Evolutionary conservation across 2,113 vertebrate genomes (phyloP).

Genomic region (Anarrhichthys ocellatus): DNA sequence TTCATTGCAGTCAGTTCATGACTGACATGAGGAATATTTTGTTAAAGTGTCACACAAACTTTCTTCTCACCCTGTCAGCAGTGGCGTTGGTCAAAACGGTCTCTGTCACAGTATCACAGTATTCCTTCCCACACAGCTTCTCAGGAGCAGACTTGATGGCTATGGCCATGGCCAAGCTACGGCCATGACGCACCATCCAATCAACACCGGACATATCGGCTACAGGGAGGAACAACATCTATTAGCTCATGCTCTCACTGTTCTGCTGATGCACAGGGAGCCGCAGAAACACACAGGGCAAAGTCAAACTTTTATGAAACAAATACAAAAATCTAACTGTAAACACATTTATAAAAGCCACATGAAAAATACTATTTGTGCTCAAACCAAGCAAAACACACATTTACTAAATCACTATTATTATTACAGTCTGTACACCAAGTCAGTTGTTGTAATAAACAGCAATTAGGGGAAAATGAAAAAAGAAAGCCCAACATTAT

Average conservation of each 20-base stretch:
- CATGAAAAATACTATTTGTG: background rate
- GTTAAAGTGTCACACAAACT: background rate
- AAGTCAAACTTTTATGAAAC: background rate
- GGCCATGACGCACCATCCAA: slow-evolving; percentile 98
- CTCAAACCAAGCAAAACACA: background rate
- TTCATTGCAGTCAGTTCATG: background rate
- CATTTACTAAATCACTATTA: slow-evolving; percentile 1
- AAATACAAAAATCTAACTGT: background rate
- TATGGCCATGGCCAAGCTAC: slow-evolving; percentile 92
- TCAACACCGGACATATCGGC: slow-evolving; percentile 95
- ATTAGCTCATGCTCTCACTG: slow-evolving; percentile 4
- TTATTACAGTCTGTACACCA: background rate
- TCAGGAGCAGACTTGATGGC: slow-evolving; percentile 88
- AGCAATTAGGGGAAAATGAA: background rate
- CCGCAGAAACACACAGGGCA: background rate
- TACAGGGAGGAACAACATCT: slow-evolving; percentile 48
- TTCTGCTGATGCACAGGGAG: background rate
- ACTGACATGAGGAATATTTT: background rate
- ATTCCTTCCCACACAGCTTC: slow-evolving; percentile 89
- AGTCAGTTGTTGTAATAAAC: background rate
- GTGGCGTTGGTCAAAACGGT: slow-evolving; percentile 89
- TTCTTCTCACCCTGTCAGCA: slow-evolving; percentile 91
- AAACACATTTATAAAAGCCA: background rate
- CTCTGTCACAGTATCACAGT: slow-evolving; percentile 86
- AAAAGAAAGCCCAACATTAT: background rate